Evolutionary conservation across 2,888 invertebrate species (phyloP), one percentile per base, ranked within the genome.

Genomic region (Tachina grossa): DNA sequence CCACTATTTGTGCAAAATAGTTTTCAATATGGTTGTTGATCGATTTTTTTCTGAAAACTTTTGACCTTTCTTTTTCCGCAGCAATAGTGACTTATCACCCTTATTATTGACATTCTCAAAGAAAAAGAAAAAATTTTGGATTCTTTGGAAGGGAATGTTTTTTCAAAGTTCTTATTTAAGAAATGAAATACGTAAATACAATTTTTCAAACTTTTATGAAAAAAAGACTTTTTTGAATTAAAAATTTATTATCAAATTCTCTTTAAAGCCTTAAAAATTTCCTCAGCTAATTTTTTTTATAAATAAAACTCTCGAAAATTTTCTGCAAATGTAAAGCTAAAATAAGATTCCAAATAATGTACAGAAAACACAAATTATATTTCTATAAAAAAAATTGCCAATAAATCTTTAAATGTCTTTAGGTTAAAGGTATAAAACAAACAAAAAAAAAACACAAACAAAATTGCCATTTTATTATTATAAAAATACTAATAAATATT

Each of bases 371-470:
- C 1, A 41, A 55, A 10, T n/a, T 16, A 55, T 49, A 47, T 11
- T 78, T 83, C 68, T 83, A 3, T 53, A 78, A 83, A 61, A 80
- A 84, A 74, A 71, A 63, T 68, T 61, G 76, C 80, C 84, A 81
- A 72, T 68, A 71, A 76, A 66, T 77, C 61, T 76, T 75, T 78
- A 57, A 61, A 81, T 84, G 81, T 84, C 72, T 77, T 72, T 61
- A 77, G 49, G 77, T 77, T 76, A 31, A 31, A 31, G 6, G 6
- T 31, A 31, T 31, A 31, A 31, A 31, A 31, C 2, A 31, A 31
- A 31, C 41, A 76, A 57, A n/a, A 11, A 59, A 63, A 39, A 61
- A 11, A 57, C 8, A 63, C n/a, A 45, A 43, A 66, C 11, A 49
- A 43, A 57, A 55, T 76, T 66, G 71, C 71, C 76, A 81, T 77